Evolutionary conservation across 2,797 vertebrate species (phyloP), one percentile per base, ranked within the genome.

Genomic region (Pachyuromys duprasi): DNA sequence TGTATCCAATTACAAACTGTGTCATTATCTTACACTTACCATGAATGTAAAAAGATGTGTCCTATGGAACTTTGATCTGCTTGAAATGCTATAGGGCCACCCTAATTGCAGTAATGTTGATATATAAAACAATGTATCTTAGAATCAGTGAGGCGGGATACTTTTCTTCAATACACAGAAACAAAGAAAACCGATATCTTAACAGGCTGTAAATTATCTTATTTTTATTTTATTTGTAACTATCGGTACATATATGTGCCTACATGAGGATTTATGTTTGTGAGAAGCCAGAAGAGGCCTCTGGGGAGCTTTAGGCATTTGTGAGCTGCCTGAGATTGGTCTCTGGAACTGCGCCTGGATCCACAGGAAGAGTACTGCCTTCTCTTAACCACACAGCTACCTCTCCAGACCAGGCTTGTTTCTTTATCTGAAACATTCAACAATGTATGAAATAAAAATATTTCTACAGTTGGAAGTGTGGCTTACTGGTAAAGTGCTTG

Each of bases 131-230:
- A 17, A 60, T 4, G 2, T 28, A 60, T 57, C 49, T 82, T 81
- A 89, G 53, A 81, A 87, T 84, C 33, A 92, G 2, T 63, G 31
- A 89, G 36, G 83, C 24, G 3, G 14, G 8, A 9, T 79, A 33
- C 80, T 91, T 91, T 93, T 95, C 81, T 79, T 76, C 67, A 55
- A 69, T 7, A 63, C 13, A 78, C 13, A 62, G 84, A 79, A 90
- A 60, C 7, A 65, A 18, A 49, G 45, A 42, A 79, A 92, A 84
- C 2, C 36, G 17, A 53, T 24, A 78, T 28, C 3, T 63, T 67
- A 26, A 95, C 26, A 76, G 36, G 80, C 24, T 42, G 26, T 65
- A 65, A 12, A 65, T 83, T 65, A 20, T 65, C 26, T 63, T 82
- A 63, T 62, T 31, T 62, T 82, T 82, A 28, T 60, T 65, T 83